Evolutionary conservation across 2,113 vertebrate genomes (phyloP), one percentile per base, ranked within the genome.

Genomic region (Genyomyrus donnyi): DNA sequence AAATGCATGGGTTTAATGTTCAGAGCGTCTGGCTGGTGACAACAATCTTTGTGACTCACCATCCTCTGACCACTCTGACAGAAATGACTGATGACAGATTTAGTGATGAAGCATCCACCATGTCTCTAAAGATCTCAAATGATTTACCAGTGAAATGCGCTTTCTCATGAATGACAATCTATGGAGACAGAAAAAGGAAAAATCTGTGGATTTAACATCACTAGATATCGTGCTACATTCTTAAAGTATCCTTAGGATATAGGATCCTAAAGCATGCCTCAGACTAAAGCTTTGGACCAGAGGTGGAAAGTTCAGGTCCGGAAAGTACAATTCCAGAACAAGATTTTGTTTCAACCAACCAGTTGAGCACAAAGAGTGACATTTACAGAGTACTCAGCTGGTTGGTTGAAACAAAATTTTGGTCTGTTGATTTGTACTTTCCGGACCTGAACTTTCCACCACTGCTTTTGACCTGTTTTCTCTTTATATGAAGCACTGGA

Each of bases 31-130:
- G 62, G 27, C 62, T 66, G 62, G 9, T 66, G 31, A 21, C 53
- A 56, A 66, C 58, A 66, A 70, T 70, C 27, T 11, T 27, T 70
- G 8, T 42, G 46, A 90, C 97, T 97, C 93, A 99, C 98, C 98
- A 99, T 95, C 98, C 98, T 95, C 97, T 94, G 35, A 98, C 87
- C 9, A 98, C 97, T 94, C 96, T 98, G 49, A 98, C 90, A 2
- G 96, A 95, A 89, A 98, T 95, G 88, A 96, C 91, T 52, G 96
- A 94, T 0, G 97, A 97, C 15, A 99, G 93, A 92, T 92, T 93
- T 95, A 98, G 95, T 11, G 96, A 94, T 21, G 94, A 97, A 80
- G 97, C 97, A 93, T 99, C 97, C 56, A 92, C 89, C 46, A 96
- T 17, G 70, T 99, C 97, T 89, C 96, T 91, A 92, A 96, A 97